Evolutionary conservation across 2,113 vertebrate species (phyloP).

Genomic region (Triplophysa dalaica): DNA sequence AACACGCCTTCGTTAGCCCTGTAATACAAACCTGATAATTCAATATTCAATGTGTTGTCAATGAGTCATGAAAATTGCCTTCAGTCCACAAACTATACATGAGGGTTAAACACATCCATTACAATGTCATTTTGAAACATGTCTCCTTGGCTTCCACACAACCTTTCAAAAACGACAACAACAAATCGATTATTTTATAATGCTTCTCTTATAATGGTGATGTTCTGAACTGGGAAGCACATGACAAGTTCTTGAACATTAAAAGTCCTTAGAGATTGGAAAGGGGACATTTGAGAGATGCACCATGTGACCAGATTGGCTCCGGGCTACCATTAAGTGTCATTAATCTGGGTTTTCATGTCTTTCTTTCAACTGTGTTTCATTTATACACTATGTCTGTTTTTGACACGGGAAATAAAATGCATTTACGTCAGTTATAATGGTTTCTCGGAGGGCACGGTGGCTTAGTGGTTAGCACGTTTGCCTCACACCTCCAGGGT

Average conservation of each 20-base stretch:
- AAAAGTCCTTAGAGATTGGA: neutral
- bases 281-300: neutral
- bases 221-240: constrained; percentile 23
- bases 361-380: neutral
- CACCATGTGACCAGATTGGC: constrained; percentile 31
- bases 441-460: too few species aligned
- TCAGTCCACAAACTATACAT: too few species aligned
- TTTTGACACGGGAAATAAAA: constrained; percentile 14
- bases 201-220: neutral
- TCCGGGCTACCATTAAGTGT: constrained; percentile 4
- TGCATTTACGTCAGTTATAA: neutral
- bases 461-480: too few species aligned
- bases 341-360: neutral
- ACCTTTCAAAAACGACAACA: neutral
- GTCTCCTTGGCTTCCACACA: neutral
- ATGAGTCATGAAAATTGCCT: too few species aligned
- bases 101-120: too few species aligned
- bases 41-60: too few species aligned
- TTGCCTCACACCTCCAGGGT: too few species aligned
- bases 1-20: too few species aligned
- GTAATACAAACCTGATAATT: too few species aligned
- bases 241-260: constrained; percentile 33
- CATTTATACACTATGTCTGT: neutral
- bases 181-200: constrained; percentile 43
- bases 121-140: neutral